Percentiles rank a stretch among this genome's conserved stretches.
These are phyloP conservation scores for Amblyornis subalaris DNA, from an alignment of 2,113 vertebrate species.

Conservation along the genomic window DNA sequence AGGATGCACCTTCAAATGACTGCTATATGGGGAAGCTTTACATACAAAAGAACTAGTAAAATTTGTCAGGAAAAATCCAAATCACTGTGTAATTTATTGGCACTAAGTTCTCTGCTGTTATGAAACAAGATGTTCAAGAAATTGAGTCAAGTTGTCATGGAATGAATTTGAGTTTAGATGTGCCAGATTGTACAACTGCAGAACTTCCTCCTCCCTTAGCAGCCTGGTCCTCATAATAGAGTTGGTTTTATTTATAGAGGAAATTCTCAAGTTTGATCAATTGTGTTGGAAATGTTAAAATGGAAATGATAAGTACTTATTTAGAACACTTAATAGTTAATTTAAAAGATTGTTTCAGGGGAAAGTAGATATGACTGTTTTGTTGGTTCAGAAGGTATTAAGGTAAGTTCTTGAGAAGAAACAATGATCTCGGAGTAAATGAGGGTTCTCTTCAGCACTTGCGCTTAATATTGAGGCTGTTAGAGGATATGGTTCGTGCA, in stretches of 20 bases:
- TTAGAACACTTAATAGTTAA: not conserved
- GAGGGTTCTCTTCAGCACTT: not conserved
- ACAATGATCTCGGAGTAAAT: not conserved
- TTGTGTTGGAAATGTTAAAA: not conserved
- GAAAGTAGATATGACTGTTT: not conserved
- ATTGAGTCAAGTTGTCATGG: not conserved
- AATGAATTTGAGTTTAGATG: not conserved
- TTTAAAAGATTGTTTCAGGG: not conserved
- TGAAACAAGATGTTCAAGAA: not conserved
- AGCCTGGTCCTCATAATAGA: not conserved
- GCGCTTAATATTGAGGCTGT: not conserved
- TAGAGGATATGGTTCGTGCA: not conserved
- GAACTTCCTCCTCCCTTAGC: not conserved
- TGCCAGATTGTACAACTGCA: not conserved
- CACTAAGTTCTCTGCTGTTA: not conserved
- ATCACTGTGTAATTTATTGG: not conserved
- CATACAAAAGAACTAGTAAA: not conserved
- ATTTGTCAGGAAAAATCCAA: not conserved
- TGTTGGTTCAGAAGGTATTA: not conserved
- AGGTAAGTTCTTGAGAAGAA: not conserved
- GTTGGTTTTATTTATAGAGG: not conserved
- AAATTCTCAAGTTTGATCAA: not conserved
- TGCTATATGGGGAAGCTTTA: not conserved
- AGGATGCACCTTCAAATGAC: not conserved
- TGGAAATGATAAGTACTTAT: not conserved